phyloP scores from a whole-genome alignment of 1,140 invertebrate genomes.

The Ceratitis capitata region DNA sequence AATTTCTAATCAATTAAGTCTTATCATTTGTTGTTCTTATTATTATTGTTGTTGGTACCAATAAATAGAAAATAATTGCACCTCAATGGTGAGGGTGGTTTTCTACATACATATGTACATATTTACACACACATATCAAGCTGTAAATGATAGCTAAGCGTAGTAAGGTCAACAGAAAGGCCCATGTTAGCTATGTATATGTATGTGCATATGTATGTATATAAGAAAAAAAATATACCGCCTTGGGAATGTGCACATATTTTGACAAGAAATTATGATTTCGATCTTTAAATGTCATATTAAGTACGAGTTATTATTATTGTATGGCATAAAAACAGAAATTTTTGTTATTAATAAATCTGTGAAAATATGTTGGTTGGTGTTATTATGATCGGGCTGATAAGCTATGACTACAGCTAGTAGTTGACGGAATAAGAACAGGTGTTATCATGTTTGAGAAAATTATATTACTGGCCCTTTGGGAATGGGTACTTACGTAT shows the following conservation, averaged over 20 bases:
- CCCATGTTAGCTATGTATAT: neutral
- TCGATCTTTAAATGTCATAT: neutral
- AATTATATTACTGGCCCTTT: neutral
- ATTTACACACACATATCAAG: too few species aligned
- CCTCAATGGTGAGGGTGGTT: neutral
- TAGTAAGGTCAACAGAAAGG: neutral
- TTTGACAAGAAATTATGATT: conserved; percentile 29
- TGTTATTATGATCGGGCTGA: neutral
- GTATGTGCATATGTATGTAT: neutral
- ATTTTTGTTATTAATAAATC: conserved; percentile 2
- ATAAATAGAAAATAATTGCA: conserved; percentile 36
- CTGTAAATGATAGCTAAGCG: neutral
- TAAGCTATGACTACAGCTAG: neutral
- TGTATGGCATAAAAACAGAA: neutral
- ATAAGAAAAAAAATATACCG: too few species aligned
- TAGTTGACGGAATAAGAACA: neutral
- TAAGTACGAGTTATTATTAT: conserved; percentile 22
- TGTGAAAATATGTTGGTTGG: conserved; percentile 11
- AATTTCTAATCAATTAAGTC: conserved; percentile 44
- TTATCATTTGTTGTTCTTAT: too few species aligned
- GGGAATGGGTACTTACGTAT: too few species aligned
- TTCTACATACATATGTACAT: too few species aligned
- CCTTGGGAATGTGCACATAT: conserved; percentile 34
- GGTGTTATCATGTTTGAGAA: neutral
- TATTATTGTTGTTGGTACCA: neutral